Evolutionary conservation across 2,797 vertebrate species (phyloP), one percentile per base, ranked within the genome.

Genomic region (Phalloptychus januarius): DNA sequence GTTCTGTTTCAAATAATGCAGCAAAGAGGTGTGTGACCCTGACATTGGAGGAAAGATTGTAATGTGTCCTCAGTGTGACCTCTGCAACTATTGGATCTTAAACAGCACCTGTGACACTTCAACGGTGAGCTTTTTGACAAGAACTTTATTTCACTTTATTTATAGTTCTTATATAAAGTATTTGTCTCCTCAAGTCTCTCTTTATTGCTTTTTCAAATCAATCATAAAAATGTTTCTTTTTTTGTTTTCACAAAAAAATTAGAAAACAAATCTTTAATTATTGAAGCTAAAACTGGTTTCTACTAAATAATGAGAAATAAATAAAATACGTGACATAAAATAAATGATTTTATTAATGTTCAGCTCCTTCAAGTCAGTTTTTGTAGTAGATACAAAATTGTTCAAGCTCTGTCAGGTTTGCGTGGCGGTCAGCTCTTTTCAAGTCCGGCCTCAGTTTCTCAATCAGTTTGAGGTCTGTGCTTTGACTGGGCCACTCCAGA

Each of bases 31-130:
- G 52, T 99, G 98, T 79, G 85, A 98, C 86, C 96, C 96, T 25
- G 76, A 88, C 12, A 97, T 99, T 61, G 98, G 97, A 36, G 98
- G 97, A 50, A 89, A 90, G 6, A 97, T 98, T 67, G 88, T 97
- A 73, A 99, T 99, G 98, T 99, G 98, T 90, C 98, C 98, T 16
- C 97, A 98, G 78, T 99, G 98, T 87, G 97, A 99, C 90, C 93
- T 91, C 42, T 99, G 98, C 92, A 91, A 94, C 0, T 99, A 96
- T 93, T 99, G 98, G 97, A 95, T 91, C 77, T 95, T 99, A 76
- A 97, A 95, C 93, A 96, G 94, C 91, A 99, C 98, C 33, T 99
- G 98, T 78, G 96, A 97, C 81, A 96, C 97, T 2, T 98, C 97
- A 2, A 97, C 98, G 95, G 98, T 98, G 92, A 95, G 87, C 79